Evolutionary conservation across 2,113 vertebrate genomes (phyloP), one percentile per base, ranked within the genome.

Genomic region (Hucho hucho): DNA sequence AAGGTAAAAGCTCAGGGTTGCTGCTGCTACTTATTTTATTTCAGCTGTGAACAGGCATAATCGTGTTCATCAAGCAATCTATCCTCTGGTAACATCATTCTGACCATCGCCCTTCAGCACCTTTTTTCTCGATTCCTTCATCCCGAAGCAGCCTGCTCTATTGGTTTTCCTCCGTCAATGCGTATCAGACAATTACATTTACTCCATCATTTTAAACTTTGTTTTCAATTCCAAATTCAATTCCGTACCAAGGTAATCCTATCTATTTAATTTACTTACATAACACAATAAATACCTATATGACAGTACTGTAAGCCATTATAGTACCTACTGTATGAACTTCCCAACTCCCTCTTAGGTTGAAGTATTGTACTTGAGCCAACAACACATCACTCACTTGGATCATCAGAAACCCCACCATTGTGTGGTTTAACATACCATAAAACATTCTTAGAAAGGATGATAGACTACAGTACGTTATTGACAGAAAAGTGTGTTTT

Each of bases 61-160:
- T 61, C n/a, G 11, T 61, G 58, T 61, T 61, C 58, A 61, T 61
- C 58, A 61, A 61, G 58, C 58, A 61, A 24, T 61, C 58, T 61
- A 61, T 22, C n/a, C 20, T n/a, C 58, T 24, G n/a, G n/a, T 61
- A 24, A n/a, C 58, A 11, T 61, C n/a, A 61, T 61, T 61, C 58
- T 24, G 58, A 6, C 58, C 18, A 61, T 6, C 3, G 58, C n/a
- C 58, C n/a, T 61, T 61, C 58, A 22, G 58, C n/a, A 22, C 18
- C 58, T 61, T n/a, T 22, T 22, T 22, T 61, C 58, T 4, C 13
- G 24, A 24, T 61, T 61, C 58, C 58, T 24, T 61, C n/a, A n/a
- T 16, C 58, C n/a, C 9, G 2, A 22, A 22, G 58, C 6, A 61
- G 7, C 5, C 20, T n/a, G n/a, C 58, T 59, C 58, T 59, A 11